phyloP scores from a whole-genome alignment of 2,113 vertebrate genomes.

The Gallinago paraguaiae region DNA sequence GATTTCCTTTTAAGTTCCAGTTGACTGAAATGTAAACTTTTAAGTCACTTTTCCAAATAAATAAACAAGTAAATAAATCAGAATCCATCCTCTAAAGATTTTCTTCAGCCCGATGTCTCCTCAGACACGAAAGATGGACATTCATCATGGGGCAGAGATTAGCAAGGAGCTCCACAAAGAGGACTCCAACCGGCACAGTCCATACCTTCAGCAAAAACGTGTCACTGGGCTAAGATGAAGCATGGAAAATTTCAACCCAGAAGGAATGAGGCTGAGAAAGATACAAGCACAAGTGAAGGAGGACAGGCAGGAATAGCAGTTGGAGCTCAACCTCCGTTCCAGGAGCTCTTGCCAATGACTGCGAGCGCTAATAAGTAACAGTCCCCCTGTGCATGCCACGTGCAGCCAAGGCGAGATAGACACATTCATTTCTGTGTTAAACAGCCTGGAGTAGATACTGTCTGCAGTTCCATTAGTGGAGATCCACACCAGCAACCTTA shows the following conservation, averaged over 20 bases:
- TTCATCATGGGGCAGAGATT: neutral
- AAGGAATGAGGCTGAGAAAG: slow-evolving; percentile 7
- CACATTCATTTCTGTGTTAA: neutral
- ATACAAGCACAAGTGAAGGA: neutral
- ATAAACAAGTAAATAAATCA: slow-evolving; percentile 51
- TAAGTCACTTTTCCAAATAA: slow-evolving; percentile 39
- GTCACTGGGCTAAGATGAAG: neutral
- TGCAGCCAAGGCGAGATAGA: neutral
- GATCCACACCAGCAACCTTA: neutral
- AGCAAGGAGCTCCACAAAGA: neutral
- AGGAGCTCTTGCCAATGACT: slow-evolving; percentile 27
- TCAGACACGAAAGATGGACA: neutral
- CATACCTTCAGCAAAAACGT: neutral
- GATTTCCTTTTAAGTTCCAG: slow-evolving; percentile 59
- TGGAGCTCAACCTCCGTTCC: slow-evolving; percentile 12
- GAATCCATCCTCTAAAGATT: neutral
- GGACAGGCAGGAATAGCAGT: slow-evolving; percentile 39
- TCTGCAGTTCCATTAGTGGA: neutral
- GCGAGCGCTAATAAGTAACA: slow-evolving; percentile 17
- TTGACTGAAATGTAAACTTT: slow-evolving; percentile 39
- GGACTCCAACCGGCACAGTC: neutral
- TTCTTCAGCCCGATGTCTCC: neutral
- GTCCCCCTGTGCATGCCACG: neutral
- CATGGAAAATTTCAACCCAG: slow-evolving; percentile 27
- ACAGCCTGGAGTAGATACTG: neutral